Percentiles rank a stretch among this genome's conserved stretches.
phyloP scores from a whole-genome alignment of 92 coral and sea anemone genomes.

The Palythoa heliodiscus region DNA sequence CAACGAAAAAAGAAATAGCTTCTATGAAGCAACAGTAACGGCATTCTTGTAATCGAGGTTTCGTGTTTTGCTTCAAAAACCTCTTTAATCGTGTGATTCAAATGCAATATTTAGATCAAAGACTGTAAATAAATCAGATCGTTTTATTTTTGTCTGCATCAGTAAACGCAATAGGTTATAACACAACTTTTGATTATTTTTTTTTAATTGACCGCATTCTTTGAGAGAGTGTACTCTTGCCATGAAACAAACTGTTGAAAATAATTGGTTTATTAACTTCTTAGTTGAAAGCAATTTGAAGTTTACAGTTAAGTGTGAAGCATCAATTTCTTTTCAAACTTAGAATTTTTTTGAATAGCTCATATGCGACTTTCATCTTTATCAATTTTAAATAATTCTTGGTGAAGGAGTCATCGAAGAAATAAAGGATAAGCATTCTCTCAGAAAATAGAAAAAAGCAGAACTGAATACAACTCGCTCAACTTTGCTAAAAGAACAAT shows the following conservation, averaged over 20 bases:
- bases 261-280: conserved; percentile 24
- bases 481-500: neutral
- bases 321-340: neutral
- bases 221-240: conserved; percentile 23
- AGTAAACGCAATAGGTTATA: conserved; percentile 21
- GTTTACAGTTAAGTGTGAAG: conserved; percentile 3
- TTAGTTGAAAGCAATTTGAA: neutral
- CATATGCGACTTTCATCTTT: neutral
- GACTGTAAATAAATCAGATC: neutral
- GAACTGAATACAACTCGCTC: neutral
- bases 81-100: conserved; percentile 4
- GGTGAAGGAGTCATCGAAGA: neutral
- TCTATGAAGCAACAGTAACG: neutral
- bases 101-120: conserved; percentile 39
- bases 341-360: neutral
- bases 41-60: neutral
- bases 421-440: no score
- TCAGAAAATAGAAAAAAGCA: neutral
- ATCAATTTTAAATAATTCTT: neutral
- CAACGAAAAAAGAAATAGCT: neutral
- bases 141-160: conserved; percentile 26
- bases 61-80: conserved; percentile 23
- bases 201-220: conserved; percentile 14
- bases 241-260: conserved; percentile 34
- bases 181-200: conserved; percentile 9